Percentiles rank a stretch among this genome's conserved stretches.
Conservation (phyloP, 1,140 invertebrate genomes). For the Eumeta japonica region DNA sequence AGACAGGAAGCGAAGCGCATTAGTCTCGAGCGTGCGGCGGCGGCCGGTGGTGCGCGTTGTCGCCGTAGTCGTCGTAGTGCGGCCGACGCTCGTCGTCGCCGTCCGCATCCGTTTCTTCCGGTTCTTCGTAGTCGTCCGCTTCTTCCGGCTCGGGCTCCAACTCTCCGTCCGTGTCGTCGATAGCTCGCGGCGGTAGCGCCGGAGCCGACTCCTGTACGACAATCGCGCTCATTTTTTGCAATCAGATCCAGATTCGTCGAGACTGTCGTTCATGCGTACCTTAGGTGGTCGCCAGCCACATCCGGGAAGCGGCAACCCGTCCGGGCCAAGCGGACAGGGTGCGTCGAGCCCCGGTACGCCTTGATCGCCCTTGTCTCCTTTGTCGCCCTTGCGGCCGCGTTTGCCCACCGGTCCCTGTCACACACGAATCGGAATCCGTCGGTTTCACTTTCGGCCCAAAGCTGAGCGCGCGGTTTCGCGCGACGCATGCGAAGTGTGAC, state of each 20-base stretch:
- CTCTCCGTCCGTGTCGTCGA: constrained; percentile 21
- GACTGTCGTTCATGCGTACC: constrained; percentile 45
- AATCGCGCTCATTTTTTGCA: constrained; percentile 9
- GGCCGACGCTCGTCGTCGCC: constrained; percentile 54
- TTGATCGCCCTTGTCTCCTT: constrained; percentile 90
- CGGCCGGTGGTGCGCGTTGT: constrained; percentile 36
- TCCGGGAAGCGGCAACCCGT: constrained; percentile 90
- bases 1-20: background rate
- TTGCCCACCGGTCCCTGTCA: constrained; percentile 81
- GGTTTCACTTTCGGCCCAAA: no score
- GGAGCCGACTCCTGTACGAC: constrained; percentile 32
- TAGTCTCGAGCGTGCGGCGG: background rate
- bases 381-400: constrained; percentile 86
- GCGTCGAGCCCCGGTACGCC: constrained; percentile 95
- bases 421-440: no score
- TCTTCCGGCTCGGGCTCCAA: constrained; percentile 14
- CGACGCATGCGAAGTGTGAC: no score
- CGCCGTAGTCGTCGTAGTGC: constrained; percentile 60
- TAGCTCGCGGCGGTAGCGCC: constrained; percentile 27
- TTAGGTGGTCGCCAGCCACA: constrained; percentile 90
- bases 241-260: constrained; percentile 10
- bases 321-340: constrained; percentile 90
- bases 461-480: no score
- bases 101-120: constrained; percentile 48
- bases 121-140: constrained; percentile 38